Base-by-base conservation (phyloP, 1,140 invertebrate genomes). In the Oscheius sp. region DNA sequence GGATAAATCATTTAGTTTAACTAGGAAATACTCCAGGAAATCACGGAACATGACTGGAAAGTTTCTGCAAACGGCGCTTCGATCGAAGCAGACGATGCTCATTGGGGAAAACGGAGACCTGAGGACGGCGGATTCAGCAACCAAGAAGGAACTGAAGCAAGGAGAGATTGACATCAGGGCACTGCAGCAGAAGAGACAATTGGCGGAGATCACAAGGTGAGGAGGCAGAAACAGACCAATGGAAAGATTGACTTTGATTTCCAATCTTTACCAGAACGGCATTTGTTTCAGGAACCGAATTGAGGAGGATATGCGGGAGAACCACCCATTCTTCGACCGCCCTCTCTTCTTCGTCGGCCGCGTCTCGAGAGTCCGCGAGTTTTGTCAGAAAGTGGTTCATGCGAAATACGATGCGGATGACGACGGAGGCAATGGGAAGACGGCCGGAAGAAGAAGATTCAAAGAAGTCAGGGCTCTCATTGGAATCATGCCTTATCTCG, bases 301-400 rank as follows among this genome's bases (percentile, higher is more conserved):
- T 31, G 81, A 84, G 73, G 83, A 98, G 86, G 97, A 99, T 86
- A 87, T 99, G 35, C 86, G 96, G 58, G 97, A 99, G 87, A 99
- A 99, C 86, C 97, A 99, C 87, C 97, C 97, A 0, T 91, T 95
- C 77, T 99, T 99, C 85, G 97, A 99, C 84, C 97, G 95, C 0
- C 97, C 97, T 0, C 87, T 99, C 29, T 94, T 98, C 84, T 88
- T 93, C 64, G 93, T 99, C 46, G 95, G 95, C 1, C 88, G 97
- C 7, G 95, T 99, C 85, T 84, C 79, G 4, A 59, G 71, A 36
- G 95, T 99, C 85, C 88, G 96, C 15, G 93, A 94, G 87, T 89
- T 96, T 26, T 99, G 96, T 84, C 93, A 97, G 83, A 88, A 91
- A 66, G 91, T 99, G 46, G 95, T 99, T 0, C 94, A 95, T 84